Base-by-base conservation (phyloP, 2,888 invertebrate genomes). In the Orthosia gothica region DNA sequence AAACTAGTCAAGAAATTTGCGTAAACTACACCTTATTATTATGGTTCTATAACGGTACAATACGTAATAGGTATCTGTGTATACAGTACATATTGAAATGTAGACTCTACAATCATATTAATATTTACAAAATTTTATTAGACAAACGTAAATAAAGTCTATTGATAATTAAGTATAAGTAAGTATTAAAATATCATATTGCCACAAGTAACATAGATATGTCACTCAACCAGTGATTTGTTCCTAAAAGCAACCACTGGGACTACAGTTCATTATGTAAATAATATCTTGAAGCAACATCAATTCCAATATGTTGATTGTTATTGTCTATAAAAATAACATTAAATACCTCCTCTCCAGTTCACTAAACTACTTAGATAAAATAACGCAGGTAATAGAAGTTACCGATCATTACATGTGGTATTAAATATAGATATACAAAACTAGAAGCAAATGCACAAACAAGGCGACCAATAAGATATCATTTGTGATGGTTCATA, bases 401-500 rank as follows among this genome's bases (percentile, higher is more conserved):
- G 84, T 85, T 88, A 87, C 86, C 89, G 79, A 86, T 86, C 83
- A 71, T 80, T 83, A 83, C 79, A 83, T 88, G 87, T 90, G 89
- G 85, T 89, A 88, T 90, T 89, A 90, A 87, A 86, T 87, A 89
- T 82, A 87, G 85, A 89, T 88, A 90, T 90, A 92, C 91, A 93
- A 93, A 92, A 93, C 93, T 94, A 95, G 90, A 95, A 95, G 94
- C 95, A 96, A 96, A 96, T 95, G 95, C 96, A 95, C 94, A 94
- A 93, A 94, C 93, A 93, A 93, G 94, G 92, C 94, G 93, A 93
- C 90, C 93, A 92, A 92, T 91, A 92, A 89, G 91, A 90, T 88
- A 91, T 88, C 83, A 85, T 92, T 92, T 94, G 94, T 95, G 95
- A 95, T 95, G 93, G 91, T 87, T 90, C 88, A 87, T 90, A 92